Base-by-base conservation (phyloP, 92 coral and sea anemone species). In the Phenganax subtilis region DNA sequence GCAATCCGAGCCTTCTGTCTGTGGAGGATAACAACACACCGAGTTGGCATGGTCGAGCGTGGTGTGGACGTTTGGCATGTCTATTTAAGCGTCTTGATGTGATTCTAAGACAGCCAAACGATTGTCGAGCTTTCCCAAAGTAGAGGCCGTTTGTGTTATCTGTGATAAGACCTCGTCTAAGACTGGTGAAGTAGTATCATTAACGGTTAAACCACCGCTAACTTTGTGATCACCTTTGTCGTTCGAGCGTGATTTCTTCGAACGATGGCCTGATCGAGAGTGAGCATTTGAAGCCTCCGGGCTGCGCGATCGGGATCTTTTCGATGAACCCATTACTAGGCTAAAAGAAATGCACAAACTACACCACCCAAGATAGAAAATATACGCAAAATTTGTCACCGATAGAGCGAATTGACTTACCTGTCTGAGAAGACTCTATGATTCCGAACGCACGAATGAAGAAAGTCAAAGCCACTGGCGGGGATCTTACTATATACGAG, bases 191-290 rank as follows among this genome's bases (percentile, higher is more conserved):
- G 10, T 15, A 56, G 9, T 56, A 20, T 20, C 25, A 20, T 20
- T 20, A 20, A 20, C 25, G 25, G 25, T 20, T 20, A 20, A 20
- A 20, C 25, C 25, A 20, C 25, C 25, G 25, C 25, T 20, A 20
- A 20, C 25, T 20, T 20, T 20, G 15, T 15, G 60, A 56, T 56
- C 60, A 9, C 10, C 15, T 9, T 15, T 56, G 60, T 56, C 60
- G 60, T 15, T 56, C 60, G 60, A 56, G 60, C 60, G 60, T 56
- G 60, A 56, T 56, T 56, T 56, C 60, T 56, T 56, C 60, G 60
- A 56, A 15, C 60, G 60, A 15, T 56, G 60, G 60, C 60, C 10
- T 56, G 60, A 56, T 56, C 15, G 9, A 9, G 60, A 56, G 60
- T 15, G 60, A 56, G 60, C 9, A 56, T 56, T 56, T 56, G 60